Percentiles rank a stretch among this genome's conserved stretches.
phyloP scores from a whole-genome alignment of 2,888 invertebrate genomes.

The Norana najaformis region DNA sequence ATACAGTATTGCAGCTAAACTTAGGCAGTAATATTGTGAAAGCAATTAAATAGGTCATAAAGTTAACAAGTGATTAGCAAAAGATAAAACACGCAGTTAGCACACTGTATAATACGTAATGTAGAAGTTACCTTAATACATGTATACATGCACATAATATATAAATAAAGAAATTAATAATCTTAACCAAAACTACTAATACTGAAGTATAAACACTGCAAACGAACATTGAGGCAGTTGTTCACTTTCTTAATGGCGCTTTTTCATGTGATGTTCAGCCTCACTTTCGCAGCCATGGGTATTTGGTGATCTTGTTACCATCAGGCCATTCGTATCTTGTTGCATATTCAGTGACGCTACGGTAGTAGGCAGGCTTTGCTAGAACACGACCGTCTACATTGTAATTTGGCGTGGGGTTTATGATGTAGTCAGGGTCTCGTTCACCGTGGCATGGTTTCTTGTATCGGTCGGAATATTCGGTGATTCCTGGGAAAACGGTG shows the following conservation, averaged over 20 bases:
- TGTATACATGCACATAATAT: neutral
- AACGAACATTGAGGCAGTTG: neutral
- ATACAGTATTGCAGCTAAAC: neutral
- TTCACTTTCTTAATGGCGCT: neutral
- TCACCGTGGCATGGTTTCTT: slow-evolving; percentile 48
- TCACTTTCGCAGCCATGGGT: slow-evolving; percentile 57
- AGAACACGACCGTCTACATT: slow-evolving; percentile 55
- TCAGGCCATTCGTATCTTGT: slow-evolving; percentile 60
- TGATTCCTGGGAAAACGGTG: slow-evolving; percentile 57
- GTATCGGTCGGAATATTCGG: slow-evolving; percentile 59
- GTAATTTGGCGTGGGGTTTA: slow-evolving; percentile 61
- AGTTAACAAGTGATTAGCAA: neutral
- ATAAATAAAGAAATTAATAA: neutral
- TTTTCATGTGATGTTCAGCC: neutral
- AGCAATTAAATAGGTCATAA: neutral
- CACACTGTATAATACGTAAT: neutral
- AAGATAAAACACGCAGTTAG: neutral
- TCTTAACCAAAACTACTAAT: slow-evolving; percentile 10
- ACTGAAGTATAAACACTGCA: neutral
- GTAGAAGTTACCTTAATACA: neutral
- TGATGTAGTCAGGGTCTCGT: slow-evolving; percentile 52
- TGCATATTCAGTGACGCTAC: slow-evolving; percentile 55
- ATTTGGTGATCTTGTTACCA: slow-evolving; percentile 51
- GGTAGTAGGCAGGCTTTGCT: slow-evolving; percentile 40
- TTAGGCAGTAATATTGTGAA: neutral